These are phyloP conservation scores for Etheostoma cragini DNA, from an alignment of 2,113 vertebrate genomes.

Conservation along the genomic window DNA sequence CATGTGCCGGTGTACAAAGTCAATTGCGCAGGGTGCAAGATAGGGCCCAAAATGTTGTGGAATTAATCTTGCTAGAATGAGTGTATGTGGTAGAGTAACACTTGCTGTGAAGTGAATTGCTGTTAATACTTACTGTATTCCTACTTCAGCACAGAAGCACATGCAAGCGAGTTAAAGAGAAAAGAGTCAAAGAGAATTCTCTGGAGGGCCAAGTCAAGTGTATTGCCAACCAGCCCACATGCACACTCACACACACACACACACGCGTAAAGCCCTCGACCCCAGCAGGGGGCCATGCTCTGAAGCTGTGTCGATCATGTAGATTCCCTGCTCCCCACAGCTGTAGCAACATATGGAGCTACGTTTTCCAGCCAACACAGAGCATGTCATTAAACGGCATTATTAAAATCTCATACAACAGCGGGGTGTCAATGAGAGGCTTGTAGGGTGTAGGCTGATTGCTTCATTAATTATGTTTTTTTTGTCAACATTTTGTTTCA, in stretches of 20 bases:
- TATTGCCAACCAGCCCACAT: not conserved
- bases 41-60: too few relatives aligned
- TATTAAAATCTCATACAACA: constrained; percentile 51
- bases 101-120: not conserved
- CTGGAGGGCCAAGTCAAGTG: not conserved
- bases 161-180: not conserved
- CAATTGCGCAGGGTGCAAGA: too few relatives aligned
- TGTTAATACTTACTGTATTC: not conserved
- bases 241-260: constrained; percentile 18
- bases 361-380: constrained; percentile 36
- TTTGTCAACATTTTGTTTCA: constrained; percentile 33
- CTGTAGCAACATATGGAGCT: constrained; percentile 66
- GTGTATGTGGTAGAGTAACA: not conserved
- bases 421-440: constrained; percentile 27
- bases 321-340: constrained; percentile 36
- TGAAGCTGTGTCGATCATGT: constrained; percentile 44
- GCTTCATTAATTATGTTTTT: constrained; percentile 36
- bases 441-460: constrained; percentile 12
- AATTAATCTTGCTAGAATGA: not conserved
- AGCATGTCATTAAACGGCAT: constrained; percentile 58
- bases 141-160: not conserved
- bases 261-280: not conserved
- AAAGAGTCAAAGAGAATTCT: not conserved
- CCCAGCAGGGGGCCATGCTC: constrained; percentile 24
- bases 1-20: too few relatives aligned